These are phyloP conservation scores for Amphiura filiformis DNA, from an alignment of 35 echinoderm and acorn worm species.

Conservation along the genomic window DNA sequence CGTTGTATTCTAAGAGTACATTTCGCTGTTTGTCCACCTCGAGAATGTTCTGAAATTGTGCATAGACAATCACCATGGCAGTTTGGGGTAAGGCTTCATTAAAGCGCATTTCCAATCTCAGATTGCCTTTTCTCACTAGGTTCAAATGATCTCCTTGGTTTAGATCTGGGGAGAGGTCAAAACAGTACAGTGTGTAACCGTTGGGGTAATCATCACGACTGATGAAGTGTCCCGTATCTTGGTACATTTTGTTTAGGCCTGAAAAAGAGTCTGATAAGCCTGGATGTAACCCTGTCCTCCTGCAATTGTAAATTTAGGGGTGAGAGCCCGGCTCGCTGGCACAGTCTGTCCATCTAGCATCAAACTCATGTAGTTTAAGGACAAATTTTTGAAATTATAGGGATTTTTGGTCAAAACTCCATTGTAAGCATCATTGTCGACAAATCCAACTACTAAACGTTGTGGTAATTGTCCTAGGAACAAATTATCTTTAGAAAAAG, in stretches of 20 bases:
- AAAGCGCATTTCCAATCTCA: conserved; percentile 30
- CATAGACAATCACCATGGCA: conserved; percentile 46
- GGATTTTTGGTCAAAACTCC: conserved; percentile 33
- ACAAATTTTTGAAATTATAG: conserved; percentile 26
- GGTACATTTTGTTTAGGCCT: conserved; percentile 10
- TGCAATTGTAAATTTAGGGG: not conserved
- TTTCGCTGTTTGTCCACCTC: conserved; percentile 40
- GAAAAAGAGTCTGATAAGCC: conserved; percentile 41
- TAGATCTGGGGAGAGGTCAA: conserved; percentile 12
- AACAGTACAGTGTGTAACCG: conserved; percentile 18
- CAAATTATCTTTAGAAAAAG: not conserved
- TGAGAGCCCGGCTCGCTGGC: not conserved
- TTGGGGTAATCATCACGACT: not conserved
- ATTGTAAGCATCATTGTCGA: conserved; percentile 48
- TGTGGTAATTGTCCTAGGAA: conserved; percentile 23
- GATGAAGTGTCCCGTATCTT: conserved; percentile 28
- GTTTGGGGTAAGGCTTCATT: not conserved
- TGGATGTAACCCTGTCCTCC: not conserved
- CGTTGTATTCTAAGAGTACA: conserved; percentile 3
- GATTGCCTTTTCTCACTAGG: conserved; percentile 1
- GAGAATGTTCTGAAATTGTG: conserved; percentile 26
- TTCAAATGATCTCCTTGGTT: not conserved
- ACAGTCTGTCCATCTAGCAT: conserved; percentile 25
- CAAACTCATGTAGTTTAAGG: conserved; percentile 20
- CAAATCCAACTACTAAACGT: conserved; percentile 4